A percentile compares a stretch with the other conserved stretches of the same genome.
These are phyloP conservation scores for Zaprionus taronus DNA, from an alignment of 1,140 invertebrate species.

Conservation along the genomic window DNA sequence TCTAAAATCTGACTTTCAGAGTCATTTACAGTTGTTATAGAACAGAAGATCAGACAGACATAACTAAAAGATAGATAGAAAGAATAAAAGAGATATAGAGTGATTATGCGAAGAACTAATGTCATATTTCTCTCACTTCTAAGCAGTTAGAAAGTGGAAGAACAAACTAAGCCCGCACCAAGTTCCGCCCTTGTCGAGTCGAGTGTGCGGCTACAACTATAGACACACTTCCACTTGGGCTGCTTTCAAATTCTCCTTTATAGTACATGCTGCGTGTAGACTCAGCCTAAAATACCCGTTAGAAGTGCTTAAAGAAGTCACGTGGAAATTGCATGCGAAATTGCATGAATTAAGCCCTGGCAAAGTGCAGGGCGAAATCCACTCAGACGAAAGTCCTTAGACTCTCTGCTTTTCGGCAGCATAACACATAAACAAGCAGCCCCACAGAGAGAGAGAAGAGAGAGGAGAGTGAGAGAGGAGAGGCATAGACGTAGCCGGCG, in stretches of 20 bases:
- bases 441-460: not conserved
- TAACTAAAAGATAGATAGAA: not conserved
- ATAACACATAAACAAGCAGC: constrained; percentile 59
- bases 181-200: not conserved
- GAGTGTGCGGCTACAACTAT: not conserved
- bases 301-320: constrained; percentile 36
- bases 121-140: no score
- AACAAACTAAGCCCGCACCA: not conserved
- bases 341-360: constrained; percentile 69
- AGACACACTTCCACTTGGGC: not conserved
- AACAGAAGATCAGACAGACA: not conserved
- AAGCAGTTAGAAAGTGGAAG: not conserved
- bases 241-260: no score
- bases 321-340: constrained; percentile 59
- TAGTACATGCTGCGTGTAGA: not conserved
- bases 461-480: not conserved
- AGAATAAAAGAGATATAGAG: not conserved
- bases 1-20: no score
- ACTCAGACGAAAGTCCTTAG: constrained; percentile 84
- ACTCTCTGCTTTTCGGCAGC: constrained; percentile 79
- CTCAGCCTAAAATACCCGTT: constrained; percentile 2
- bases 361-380: constrained; percentile 67
- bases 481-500: constrained; percentile 7
- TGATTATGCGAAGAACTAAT: not conserved
- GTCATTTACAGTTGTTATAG: no score